A percentile compares a stretch with the other conserved stretches of the same genome.
Conservation (phyloP, 2,113 vertebrate species). For the Poeciliopsis prolifica region DNA sequence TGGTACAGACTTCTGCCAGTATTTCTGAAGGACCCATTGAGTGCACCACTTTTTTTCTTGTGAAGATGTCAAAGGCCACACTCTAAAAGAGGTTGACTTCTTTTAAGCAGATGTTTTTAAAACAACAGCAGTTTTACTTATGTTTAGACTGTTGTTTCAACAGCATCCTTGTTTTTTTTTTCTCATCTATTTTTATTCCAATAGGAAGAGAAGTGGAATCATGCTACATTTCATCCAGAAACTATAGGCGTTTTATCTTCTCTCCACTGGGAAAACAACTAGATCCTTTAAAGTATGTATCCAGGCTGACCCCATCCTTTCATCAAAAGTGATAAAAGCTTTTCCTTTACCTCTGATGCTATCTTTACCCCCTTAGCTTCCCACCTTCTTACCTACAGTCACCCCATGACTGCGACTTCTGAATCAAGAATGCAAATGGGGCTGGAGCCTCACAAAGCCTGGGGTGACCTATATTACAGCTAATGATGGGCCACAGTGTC, state of each 20-base stretch:
- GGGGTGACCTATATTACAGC: constrained; percentile 84
- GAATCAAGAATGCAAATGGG: constrained; percentile 84
- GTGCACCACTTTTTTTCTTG: constrained; percentile 10
- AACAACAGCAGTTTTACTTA: not conserved
- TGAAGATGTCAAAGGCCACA: not conserved
- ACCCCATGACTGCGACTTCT: constrained; percentile 56
- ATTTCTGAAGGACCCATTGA: constrained; percentile 6
- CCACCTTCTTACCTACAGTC: constrained; percentile 67
- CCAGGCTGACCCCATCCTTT: constrained; percentile 72
- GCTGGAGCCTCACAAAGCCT: constrained; percentile 80
- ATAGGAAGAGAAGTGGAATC: constrained; percentile 7
- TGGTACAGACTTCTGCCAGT: constrained; percentile 10
- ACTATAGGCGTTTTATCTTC: constrained; percentile 60
- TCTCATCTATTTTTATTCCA: constrained; percentile 5
- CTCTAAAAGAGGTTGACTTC: not conserved
- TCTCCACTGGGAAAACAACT: constrained; percentile 61
- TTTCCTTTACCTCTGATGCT: constrained; percentile 68
- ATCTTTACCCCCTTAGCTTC: constrained; percentile 45
- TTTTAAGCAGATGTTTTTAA: constrained; percentile 12
- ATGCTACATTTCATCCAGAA: constrained; percentile 46
- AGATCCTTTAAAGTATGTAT: constrained; percentile 69
- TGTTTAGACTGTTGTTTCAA: constrained; percentile 8
- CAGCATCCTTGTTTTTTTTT: constrained; percentile 5
- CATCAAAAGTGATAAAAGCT: constrained; percentile 78
- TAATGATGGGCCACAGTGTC: constrained; percentile 82